Evolutionary conservation across 1,140 invertebrate species (phyloP), one percentile per base, ranked within the genome.

Genomic region (Bactericera cockerelli): DNA sequence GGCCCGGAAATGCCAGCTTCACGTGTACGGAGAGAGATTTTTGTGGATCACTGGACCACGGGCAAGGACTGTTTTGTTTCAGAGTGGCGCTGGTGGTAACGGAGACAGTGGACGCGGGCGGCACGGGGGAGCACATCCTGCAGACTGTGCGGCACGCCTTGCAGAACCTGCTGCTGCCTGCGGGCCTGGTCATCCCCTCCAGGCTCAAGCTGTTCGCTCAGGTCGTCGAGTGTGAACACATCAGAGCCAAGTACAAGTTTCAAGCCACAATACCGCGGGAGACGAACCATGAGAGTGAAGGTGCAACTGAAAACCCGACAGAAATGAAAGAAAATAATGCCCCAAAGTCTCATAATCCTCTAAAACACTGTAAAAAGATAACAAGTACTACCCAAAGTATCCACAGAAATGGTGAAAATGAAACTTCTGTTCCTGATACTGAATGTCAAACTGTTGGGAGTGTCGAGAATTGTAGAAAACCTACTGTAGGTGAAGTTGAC

Each of bases 21-120:
- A n/a, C n/a, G n/a, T n/a, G n/a, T n/a, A n/a, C n/a, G n/a, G n/a
- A n/a, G n/a, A n/a, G n/a, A n/a, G n/a, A n/a, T n/a, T n/a, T n/a
- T n/a, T n/a, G n/a, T n/a, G n/a, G n/a, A n/a, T n/a, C n/a, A n/a
- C n/a, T n/a, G n/a, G n/a, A n/a, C n/a, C n/a, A n/a, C n/a, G n/a
- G n/a, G n/a, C n/a, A n/a, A n/a, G n/a, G n/a, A n/a, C n/a, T n/a
- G n/a, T n/a, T n/a, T n/a, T 57, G 14, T 66, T 65, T 49, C 61
- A 65, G 79, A 64, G 76, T 80, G 31, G 76, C 78, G 63, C 66
- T 87, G 6, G 68, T 87, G 21, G 74, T 88, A 1, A 87, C 84
- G 55, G 87, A 89, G 71, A 82, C 81, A 53, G 83, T 89, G 75
- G 87, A 89, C 75, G 80, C 81, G 60, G 86, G 79, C 1, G 66